Base-by-base conservation (phyloP, 1,140 invertebrate species). In the Neodiprion virginianus region DNA sequence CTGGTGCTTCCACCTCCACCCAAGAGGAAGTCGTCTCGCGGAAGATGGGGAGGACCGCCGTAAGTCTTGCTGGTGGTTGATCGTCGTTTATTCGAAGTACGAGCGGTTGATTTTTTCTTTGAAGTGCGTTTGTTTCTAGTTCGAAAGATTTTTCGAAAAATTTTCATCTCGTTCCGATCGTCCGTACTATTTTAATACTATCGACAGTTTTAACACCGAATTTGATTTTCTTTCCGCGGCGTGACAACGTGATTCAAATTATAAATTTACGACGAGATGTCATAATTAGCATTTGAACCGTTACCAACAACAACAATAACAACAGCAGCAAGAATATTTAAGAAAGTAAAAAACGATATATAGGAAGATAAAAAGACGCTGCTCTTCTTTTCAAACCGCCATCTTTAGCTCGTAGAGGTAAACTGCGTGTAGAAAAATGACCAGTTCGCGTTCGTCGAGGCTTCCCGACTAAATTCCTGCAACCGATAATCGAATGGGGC, bases 21-120 rank as follows among this genome's bases (percentile, higher is more conserved):
- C 14, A 84, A 75, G n/a, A 84, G 68, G 72, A 84, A 84, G 70
- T 83, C 81, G 72, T 84, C 82, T 23, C 80, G 76, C 0, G 80
- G 81, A 40, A 82, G 70, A 74, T 82, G 76, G 1, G 72, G 68
- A 67, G 76, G 74, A 70, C 77, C 79, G 17, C 48, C 72, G 69
- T 82, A 75, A 23, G 40, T 76, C 69, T 72, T 79, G 1, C 71
- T 17, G 71, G 48, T 69, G n/a, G n/a, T 73, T 73, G 72, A 75
- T 50, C 72, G 75, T 47, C 75, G 53, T 7, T 61, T 79, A 4
- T 79, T 61, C 8, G 69, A 71, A 10, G 53, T 61, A 14, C 53
- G 53, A 61, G 0, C n/a, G 69, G 70, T 69, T 74, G 76, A 47
- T 78, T 82, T 48, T 61, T 70, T 74, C 67, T 73, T 78, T 17